A percentile compares a stretch with the other conserved stretches of the same genome.
Evolutionary conservation across 2,888 invertebrate species (phyloP).

Genomic region (Globia sparganii): DNA sequence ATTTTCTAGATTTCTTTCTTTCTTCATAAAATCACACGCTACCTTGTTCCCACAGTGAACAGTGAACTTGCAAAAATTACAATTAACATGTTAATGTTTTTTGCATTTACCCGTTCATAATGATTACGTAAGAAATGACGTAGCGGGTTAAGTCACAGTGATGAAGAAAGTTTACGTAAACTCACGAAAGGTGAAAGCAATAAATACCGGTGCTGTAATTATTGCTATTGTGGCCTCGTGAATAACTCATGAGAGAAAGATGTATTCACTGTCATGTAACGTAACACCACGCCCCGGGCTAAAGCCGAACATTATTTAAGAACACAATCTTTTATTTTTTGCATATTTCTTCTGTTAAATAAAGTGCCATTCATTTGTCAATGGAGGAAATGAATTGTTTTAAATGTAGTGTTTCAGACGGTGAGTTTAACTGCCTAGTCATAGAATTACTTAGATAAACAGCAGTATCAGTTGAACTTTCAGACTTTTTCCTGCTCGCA

Average conservation of each 20-base stretch:
- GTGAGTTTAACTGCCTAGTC: not conserved
- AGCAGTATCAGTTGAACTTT: conserved; percentile 5
- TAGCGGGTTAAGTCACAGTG: conserved; percentile 70
- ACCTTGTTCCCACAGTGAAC: conserved; percentile 29
- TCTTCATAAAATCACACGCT: conserved; percentile 17
- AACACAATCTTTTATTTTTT: conserved; percentile 37
- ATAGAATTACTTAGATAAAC: not conserved
- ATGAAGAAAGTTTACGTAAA: conserved; percentile 85
- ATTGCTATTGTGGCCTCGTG: conserved; percentile 82
- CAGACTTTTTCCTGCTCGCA: not conserved
- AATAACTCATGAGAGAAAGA: conserved; percentile 83
- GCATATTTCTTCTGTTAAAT: conserved; percentile 3
- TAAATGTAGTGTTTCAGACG: conserved; percentile 6
- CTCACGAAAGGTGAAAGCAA: conserved; percentile 81
- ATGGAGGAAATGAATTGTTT: conserved; percentile 29
- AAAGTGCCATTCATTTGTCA: conserved; percentile 8
- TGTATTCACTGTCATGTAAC: conserved; percentile 76
- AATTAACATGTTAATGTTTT: conserved; percentile 35
- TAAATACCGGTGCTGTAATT: conserved; percentile 80
- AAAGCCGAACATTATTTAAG: conserved; percentile 51
- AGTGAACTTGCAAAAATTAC: conserved; percentile 60
- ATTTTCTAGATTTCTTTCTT: conserved; percentile 1
- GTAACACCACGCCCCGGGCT: conserved; percentile 71
- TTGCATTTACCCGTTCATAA: conserved; percentile 31
- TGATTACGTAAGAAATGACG: conserved; percentile 72